Conservation (phyloP, 2,113 vertebrate genomes). For the Podarcis raffonei region DNA sequence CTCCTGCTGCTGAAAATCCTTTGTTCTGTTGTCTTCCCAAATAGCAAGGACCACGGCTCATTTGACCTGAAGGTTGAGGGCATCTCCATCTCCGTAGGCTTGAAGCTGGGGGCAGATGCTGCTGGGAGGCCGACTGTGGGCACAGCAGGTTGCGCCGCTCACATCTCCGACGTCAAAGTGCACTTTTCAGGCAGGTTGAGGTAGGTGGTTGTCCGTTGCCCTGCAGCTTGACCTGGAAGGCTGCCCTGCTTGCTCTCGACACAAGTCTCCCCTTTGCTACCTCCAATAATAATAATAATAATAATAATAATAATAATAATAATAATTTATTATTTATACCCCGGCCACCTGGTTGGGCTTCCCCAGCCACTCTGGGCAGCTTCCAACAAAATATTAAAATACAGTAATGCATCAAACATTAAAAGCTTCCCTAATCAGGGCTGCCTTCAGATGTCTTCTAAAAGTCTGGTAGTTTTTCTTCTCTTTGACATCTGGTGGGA, state of each 20-base stretch:
- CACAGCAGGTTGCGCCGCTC: slow-evolving; percentile 32
- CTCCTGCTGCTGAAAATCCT: not conserved
- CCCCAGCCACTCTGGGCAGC: no score
- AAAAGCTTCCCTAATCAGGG: no score
- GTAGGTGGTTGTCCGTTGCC: slow-evolving; percentile 15
- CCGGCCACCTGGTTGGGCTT: no score
- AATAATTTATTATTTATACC: no score
- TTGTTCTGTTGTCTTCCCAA: not conserved
- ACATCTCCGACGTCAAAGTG: slow-evolving; percentile 15
- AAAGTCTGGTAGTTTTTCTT: no score
- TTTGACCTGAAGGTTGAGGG: slow-evolving; percentile 45
- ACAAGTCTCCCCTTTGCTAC: not conserved
- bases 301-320: no score
- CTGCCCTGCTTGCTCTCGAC: not conserved
- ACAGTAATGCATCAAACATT: no score
- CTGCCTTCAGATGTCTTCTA: no score
- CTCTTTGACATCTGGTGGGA: no score
- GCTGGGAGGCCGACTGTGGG: slow-evolving; percentile 39
- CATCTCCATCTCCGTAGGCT: slow-evolving; percentile 45
- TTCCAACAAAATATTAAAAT: no score
- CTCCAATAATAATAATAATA: no score
- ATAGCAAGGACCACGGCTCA: slow-evolving; percentile 32
- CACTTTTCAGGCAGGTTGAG: slow-evolving; percentile 39
- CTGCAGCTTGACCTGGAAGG: not conserved
- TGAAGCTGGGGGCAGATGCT: slow-evolving; percentile 48